Conservation (phyloP, 1,140 invertebrate genomes). For the Hycleus cichorii region DNA sequence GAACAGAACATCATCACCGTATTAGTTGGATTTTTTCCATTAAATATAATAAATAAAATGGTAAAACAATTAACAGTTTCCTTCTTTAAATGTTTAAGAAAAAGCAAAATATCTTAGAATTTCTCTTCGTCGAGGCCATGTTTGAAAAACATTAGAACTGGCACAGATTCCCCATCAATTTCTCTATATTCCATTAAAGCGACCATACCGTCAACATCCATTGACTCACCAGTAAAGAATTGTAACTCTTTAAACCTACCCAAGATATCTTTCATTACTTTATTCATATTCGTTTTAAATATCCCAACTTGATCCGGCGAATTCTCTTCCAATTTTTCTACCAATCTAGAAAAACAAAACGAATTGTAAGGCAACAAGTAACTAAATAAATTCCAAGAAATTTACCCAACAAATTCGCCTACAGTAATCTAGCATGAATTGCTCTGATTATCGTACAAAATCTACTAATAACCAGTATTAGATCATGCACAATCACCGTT, state of each 20-base stretch:
- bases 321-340: slow-evolving; percentile 72
- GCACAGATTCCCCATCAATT: slow-evolving; percentile 69
- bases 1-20: too few species aligned
- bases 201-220: slow-evolving; percentile 91
- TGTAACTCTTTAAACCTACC: slow-evolving; percentile 88
- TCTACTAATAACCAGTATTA: slow-evolving; percentile 33
- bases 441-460: slow-evolving; percentile 30
- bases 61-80: too few species aligned
- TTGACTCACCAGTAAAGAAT: slow-evolving; percentile 92
- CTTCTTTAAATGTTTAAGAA: slow-evolving; percentile 1
- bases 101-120: slow-evolving; percentile 48
- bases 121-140: slow-evolving; percentile 93
- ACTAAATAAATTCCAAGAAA: background rate
- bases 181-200: slow-evolving; percentile 89
- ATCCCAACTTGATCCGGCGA: slow-evolving; percentile 75
- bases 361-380: slow-evolving; percentile 13
- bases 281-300: slow-evolving; percentile 90
- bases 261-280: slow-evolving; percentile 91
- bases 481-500: slow-evolving; percentile 26
- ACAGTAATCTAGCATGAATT: slow-evolving; percentile 32
- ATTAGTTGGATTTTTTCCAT: too few species aligned
- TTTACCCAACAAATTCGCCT: background rate
- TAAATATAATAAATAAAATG: too few species aligned
- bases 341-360: slow-evolving; percentile 54
- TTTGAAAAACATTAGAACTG: slow-evolving; percentile 92